Evolutionary conservation across 2,888 invertebrate species (phyloP).

Genomic region (Sicus ferrugineus): DNA sequence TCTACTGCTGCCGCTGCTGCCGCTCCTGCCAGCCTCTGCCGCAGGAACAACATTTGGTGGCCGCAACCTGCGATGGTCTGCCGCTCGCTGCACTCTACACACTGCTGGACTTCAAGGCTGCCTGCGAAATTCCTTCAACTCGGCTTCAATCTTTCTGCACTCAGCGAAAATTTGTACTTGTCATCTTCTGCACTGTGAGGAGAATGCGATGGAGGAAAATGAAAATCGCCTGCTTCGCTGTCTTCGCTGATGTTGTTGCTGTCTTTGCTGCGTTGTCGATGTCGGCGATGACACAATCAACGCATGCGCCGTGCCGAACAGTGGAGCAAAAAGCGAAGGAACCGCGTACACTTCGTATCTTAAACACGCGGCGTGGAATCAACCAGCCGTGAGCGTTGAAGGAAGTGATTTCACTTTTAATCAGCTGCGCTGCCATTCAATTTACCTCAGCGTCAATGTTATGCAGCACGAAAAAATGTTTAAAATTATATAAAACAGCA

Average conservation of each 20-base stretch:
- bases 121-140: background rate
- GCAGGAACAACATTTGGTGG: conserved; percentile 11
- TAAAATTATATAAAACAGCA: too few relatives aligned
- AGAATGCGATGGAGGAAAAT: conserved; percentile 6
- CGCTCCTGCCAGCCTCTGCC: background rate
- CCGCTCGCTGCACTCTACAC: background rate
- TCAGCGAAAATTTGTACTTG: background rate
- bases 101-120: background rate
- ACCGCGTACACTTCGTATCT: background rate
- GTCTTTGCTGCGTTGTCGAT: conserved; percentile 19
- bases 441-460: too few relatives aligned
- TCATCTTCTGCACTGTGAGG: background rate
- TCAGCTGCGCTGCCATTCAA: background rate
- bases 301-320: conserved; percentile 51
- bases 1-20: conserved; percentile 7
- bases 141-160: background rate
- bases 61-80: background rate
- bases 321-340: background rate
- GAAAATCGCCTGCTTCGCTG: conserved; percentile 1
- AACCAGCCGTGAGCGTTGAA: background rate
- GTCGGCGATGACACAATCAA: conserved; percentile 56
- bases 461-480: background rate
- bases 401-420: conserved; percentile 21
- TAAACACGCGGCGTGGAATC: background rate
- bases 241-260: conserved; percentile 1